Evolutionary conservation across 1,140 invertebrate genomes (phyloP), one percentile per base, ranked within the genome.

Genomic region (Apis cerana): DNA sequence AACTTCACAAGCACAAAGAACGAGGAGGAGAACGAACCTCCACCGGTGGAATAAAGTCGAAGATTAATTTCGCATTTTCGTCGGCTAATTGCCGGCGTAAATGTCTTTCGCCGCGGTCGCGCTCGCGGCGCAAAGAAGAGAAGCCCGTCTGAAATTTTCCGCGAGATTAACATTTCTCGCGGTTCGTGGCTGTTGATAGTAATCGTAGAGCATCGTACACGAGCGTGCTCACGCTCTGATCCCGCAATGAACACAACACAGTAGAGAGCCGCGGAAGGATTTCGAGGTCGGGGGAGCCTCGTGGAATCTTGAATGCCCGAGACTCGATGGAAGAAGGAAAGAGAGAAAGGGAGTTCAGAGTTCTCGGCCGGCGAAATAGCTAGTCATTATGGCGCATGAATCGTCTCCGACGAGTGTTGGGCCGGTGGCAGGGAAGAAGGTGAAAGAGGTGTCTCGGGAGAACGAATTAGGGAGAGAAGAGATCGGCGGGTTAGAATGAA

Each of bases 351-450:
- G 59, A 86, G 56, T 87, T 87, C 86, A 87, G 86, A 88, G 86
- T 88, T 87, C 86, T 84, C 61, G 82, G 82, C 62, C 85, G 50
- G 75, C 86, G 85, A 88, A 88, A 88, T 88, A 88, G 85, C 86
- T 88, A 84, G 86, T 88, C 86, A 88, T 88, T 88, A 88, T 76
- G 82, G 85, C 74, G 85, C 86, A 87, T 87, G 86, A 88, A 88
- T 88, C 86, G 86, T 88, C 82, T 79, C 64, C 65, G 78, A 79
- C 76, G 85, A 82, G 72, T 62, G 75, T 54, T 59, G 61, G 56
- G 62, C 9, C 50, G 67, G 75, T 67, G 82, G 64, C 64, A 81
- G 72, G 52, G 52, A 10, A 61, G 62, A 48, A 80, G 75, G 50
- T 10, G 61, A 50, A 75, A 23, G 71, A 80, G 85, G 76, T 67